A percentile compares a stretch with the other conserved stretches of the same genome.
Evolutionary conservation across 2,113 vertebrate species (phyloP).

Genomic region (Solea senegalensis): DNA sequence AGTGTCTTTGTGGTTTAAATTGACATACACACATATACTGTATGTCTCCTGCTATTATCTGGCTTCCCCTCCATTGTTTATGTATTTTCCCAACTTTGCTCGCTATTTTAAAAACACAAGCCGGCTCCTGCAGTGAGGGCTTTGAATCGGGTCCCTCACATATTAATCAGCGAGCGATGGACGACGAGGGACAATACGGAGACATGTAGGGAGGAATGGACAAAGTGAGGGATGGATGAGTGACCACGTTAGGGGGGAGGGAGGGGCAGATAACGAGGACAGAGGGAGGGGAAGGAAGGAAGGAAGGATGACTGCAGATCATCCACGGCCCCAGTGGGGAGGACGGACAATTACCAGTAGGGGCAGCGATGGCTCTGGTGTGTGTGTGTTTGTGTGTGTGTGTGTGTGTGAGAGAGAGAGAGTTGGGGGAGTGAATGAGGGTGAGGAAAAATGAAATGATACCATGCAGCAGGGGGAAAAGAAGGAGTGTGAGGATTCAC

Average conservation of each 20-base stretch:
- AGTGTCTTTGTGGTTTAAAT: too few species aligned
- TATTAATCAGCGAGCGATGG: constrained; percentile 49
- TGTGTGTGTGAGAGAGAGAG: constrained; percentile 6
- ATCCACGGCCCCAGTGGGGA: constrained; percentile 68
- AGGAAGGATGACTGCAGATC: constrained; percentile 59
- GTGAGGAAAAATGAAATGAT: constrained; percentile 30
- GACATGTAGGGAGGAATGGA: constrained; percentile 35
- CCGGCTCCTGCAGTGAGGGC: background rate
- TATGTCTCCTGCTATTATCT: too few species aligned
- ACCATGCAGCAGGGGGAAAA: constrained; percentile 21
- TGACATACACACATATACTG: too few species aligned
- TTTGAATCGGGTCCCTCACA: constrained; percentile 28
- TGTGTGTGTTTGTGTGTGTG: constrained; percentile 36
- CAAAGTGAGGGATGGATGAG: constrained; percentile 43
- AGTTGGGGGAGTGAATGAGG: constrained; percentile 21
- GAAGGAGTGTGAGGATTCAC: background rate
- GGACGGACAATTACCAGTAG: constrained; percentile 80
- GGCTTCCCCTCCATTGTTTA: background rate
- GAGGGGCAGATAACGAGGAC: constrained; percentile 67
- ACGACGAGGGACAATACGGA: constrained; percentile 24
- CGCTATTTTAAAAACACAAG: background rate
- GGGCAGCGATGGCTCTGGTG: constrained; percentile 68
- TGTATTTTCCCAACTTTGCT: background rate
- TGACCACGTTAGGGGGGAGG: constrained; percentile 61
- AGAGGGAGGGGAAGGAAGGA: constrained; percentile 55